phyloP scores from a whole-genome alignment of 2,113 vertebrate genomes.

The Parus major region DNA sequence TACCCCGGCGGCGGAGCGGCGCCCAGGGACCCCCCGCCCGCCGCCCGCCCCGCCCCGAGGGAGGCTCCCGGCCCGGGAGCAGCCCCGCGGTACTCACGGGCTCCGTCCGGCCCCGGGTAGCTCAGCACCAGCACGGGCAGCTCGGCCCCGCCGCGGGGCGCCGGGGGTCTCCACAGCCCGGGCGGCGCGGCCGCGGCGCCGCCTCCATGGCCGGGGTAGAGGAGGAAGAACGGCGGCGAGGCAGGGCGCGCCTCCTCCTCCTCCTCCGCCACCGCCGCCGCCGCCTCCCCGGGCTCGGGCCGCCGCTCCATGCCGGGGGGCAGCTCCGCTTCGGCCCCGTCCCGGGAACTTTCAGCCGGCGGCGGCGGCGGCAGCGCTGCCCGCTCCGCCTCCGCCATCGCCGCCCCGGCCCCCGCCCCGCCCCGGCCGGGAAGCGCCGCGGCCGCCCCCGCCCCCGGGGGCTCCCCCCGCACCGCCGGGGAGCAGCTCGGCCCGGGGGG shows the following conservation, averaged over 20 bases:
- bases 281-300: not conserved
- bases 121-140: not conserved
- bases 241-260: conserved; percentile 21
- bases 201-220: conserved; percentile 72
- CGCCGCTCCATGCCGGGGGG: not conserved
- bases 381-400: not conserved
- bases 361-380: not conserved
- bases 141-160: not conserved
- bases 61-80: not conserved
- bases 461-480: not conserved
- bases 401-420: not conserved
- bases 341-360: not conserved
- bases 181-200: conserved; percentile 56
- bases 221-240: conserved; percentile 75
- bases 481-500: not conserved
- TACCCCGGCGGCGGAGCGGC: not conserved
- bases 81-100: conserved; percentile 56
- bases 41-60: not conserved
- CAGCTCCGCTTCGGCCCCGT: not conserved
- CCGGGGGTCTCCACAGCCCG: conserved; percentile 62
- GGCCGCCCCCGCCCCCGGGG: not conserved
- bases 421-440: conserved; percentile 8
- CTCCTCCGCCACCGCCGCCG: not conserved
- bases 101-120: not conserved
- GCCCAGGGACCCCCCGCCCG: not conserved